Conservation (phyloP, 2,888 invertebrate species). For the Drosophila birchii region DNA sequence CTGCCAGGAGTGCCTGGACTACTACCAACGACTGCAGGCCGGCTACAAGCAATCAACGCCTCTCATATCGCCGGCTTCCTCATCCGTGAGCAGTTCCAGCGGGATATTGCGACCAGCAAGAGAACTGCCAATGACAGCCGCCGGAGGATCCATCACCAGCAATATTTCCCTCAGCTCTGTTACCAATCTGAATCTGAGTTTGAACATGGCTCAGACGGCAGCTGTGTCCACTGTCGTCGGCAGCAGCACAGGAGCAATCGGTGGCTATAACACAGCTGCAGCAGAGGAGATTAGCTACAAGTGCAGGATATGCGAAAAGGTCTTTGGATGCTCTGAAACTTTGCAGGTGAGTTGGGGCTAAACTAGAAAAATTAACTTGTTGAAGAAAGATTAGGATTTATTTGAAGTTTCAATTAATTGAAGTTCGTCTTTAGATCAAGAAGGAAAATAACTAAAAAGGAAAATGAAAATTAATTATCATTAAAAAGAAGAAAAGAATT, state of each 20-base stretch:
- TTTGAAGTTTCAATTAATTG: background rate
- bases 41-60: constrained; percentile 61
- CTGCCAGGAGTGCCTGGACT: constrained; percentile 77
- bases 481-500: no score
- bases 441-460: no score
- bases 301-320: constrained; percentile 84
- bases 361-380: no score
- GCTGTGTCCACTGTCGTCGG: constrained; percentile 33
- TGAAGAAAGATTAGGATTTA: background rate
- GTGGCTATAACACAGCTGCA: constrained; percentile 14
- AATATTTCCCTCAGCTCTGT: constrained; percentile 75
- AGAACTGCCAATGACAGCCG: constrained; percentile 41
- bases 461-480: no score
- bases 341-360: constrained; percentile 79
- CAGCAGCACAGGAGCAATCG: constrained; percentile 2
- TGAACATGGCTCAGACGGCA: constrained; percentile 48
- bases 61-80: constrained; percentile 72
- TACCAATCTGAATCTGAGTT: constrained; percentile 73
- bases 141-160: constrained; percentile 28
- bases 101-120: constrained; percentile 52
- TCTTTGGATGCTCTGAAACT: constrained; percentile 84
- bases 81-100: constrained; percentile 72
- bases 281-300: constrained; percentile 83
- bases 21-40: constrained; percentile 68
- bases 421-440: background rate